Conservation (phyloP, 2,113 vertebrate species). For the Prunella himalayana region DNA sequence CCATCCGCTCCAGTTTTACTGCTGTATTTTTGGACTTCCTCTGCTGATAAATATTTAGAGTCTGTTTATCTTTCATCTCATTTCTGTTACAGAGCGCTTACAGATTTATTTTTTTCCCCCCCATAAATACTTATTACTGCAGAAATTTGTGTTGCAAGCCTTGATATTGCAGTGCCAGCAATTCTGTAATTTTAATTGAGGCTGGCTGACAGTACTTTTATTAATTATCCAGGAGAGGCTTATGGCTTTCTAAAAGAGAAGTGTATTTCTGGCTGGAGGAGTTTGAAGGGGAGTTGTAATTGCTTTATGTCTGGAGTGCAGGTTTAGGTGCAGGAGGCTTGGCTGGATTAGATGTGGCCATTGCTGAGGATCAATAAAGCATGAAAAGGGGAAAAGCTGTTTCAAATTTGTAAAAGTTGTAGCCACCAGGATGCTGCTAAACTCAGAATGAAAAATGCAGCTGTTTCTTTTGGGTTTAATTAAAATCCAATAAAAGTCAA, state of each 20-base stretch:
- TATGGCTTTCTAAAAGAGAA: neutral
- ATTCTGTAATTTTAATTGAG: neutral
- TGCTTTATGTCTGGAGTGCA: neutral
- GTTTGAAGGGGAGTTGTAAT: neutral
- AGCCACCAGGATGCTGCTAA: neutral
- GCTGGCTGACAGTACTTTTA: neutral
- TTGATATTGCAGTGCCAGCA: neutral
- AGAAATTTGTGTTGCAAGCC: neutral
- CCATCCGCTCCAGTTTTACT: conserved; percentile 18
- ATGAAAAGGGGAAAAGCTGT: neutral
- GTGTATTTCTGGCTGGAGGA: neutral
- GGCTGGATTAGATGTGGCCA: neutral
- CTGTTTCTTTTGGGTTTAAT: neutral
- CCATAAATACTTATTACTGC: conserved; percentile 26
- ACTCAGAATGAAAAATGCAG: neutral
- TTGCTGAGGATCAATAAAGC: neutral
- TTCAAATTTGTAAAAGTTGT: neutral
- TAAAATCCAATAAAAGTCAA: neutral
- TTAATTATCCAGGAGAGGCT: conserved; percentile 7
- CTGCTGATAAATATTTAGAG: conserved; percentile 54
- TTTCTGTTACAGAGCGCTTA: neutral
- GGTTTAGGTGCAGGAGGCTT: neutral
- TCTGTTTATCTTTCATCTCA: conserved; percentile 39
- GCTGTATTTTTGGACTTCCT: conserved; percentile 55
- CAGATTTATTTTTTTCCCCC: neutral